Percentiles rank a stretch among this genome's conserved stretches.
Conservation (phyloP, 2,888 invertebrate species). For the Miltochrista miniata region DNA sequence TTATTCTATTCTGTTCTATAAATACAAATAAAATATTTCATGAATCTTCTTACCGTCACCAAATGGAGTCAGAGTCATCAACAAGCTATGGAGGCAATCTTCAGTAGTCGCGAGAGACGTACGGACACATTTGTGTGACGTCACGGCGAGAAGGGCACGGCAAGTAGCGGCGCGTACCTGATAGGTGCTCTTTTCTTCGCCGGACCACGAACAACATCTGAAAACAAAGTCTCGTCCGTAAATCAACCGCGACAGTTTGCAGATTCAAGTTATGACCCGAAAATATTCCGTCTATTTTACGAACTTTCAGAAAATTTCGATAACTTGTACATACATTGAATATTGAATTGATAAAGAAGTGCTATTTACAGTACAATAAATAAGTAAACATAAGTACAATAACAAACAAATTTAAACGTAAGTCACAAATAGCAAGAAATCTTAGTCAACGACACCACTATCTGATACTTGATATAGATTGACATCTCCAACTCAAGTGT, state of each 20-base stretch:
- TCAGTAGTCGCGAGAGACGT: slow-evolving; percentile 59
- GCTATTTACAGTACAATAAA: too few species aligned
- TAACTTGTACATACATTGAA: too few species aligned
- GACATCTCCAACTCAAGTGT: neutral
- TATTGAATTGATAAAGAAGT: too few species aligned
- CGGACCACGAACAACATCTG: slow-evolving; percentile 62
- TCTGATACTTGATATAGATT: neutral
- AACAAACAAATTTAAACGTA: neutral
- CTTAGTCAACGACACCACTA: neutral
- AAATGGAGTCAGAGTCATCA: slow-evolving; percentile 53
- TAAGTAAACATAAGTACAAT: too few species aligned
- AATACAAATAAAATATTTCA: too few species aligned
- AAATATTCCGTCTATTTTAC: too few species aligned
- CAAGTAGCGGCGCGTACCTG: slow-evolving; percentile 52
- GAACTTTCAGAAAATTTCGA: too few species aligned
- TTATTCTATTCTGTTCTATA: too few species aligned
- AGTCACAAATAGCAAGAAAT: neutral
- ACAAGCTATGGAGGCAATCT: slow-evolving; percentile 64
- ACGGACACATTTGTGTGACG: slow-evolving; percentile 58
- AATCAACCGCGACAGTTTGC: too few species aligned
- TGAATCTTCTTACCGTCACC: slow-evolving; percentile 55
- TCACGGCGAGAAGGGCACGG: slow-evolving; percentile 54
- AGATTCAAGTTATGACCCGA: too few species aligned
- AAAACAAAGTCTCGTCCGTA: too few species aligned
- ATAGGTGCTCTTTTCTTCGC: slow-evolving; percentile 22